Evolutionary conservation across 2,888 invertebrate genomes (phyloP).

Genomic region (Hermaeophaga mercurialis): DNA sequence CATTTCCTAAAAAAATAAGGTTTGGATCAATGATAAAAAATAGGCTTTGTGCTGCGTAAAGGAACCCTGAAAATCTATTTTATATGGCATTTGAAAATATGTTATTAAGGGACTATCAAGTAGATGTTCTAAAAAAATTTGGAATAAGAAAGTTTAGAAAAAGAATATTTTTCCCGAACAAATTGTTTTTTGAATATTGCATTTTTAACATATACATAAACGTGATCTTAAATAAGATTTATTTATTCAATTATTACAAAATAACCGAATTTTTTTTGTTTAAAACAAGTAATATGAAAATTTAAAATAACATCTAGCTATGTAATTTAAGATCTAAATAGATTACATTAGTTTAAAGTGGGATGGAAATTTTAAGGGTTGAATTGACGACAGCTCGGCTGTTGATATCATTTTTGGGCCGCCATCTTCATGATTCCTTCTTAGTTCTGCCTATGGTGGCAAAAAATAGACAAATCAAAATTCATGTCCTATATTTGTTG

Average conservation of each 20-base stretch:
- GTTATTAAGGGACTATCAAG: too few relatives aligned
- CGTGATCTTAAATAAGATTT: slow-evolving; percentile 43
- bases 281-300: slow-evolving; percentile 44
- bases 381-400: slow-evolving; percentile 44
- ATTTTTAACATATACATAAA: slow-evolving; percentile 33
- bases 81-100: too few relatives aligned
- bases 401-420: slow-evolving; percentile 43
- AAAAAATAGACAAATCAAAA: slow-evolving; percentile 52
- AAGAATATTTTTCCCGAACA: slow-evolving; percentile 17
- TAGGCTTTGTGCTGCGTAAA: too few relatives aligned
- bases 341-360: slow-evolving; percentile 48
- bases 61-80: too few relatives aligned
- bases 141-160: too few relatives aligned
- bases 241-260: slow-evolving; percentile 53
- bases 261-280: slow-evolving; percentile 47
- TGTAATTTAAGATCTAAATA: slow-evolving; percentile 42
- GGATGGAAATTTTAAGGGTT: slow-evolving; percentile 25
- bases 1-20: too few relatives aligned
- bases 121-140: too few relatives aligned
- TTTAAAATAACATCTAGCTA: slow-evolving; percentile 44
- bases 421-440: slow-evolving; percentile 46
- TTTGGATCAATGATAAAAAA: too few relatives aligned
- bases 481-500: slow-evolving; percentile 31
- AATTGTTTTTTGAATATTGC: slow-evolving; percentile 41
- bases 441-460: slow-evolving; percentile 52